Conservation (phyloP, 2,113 vertebrate species). For the Motacilla alba region DNA sequence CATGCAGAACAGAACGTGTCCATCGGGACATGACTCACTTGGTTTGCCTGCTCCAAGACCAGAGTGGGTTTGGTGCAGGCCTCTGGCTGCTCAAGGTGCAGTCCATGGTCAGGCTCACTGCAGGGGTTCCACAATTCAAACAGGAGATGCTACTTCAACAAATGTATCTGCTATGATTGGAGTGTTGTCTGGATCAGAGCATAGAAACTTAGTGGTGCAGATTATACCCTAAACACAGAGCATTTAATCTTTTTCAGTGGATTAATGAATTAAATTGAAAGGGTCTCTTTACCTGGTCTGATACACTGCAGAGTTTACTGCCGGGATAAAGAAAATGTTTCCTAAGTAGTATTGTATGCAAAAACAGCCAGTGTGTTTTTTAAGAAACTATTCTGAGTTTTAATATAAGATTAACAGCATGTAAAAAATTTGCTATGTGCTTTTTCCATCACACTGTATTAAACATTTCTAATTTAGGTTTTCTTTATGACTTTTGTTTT, state of each 20-base stretch:
- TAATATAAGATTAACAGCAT: not conserved
- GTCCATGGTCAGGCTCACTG: not conserved
- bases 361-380: not conserved
- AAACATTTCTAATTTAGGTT: not conserved
- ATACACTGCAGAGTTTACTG: not conserved
- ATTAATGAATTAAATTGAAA: not conserved
- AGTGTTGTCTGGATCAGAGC: not conserved
- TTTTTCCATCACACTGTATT: not conserved
- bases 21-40: not conserved
- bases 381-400: not conserved
- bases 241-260: not conserved
- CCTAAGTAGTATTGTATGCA: not conserved
- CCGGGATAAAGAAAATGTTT: not conserved
- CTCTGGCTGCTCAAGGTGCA: not conserved
- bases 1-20: not conserved
- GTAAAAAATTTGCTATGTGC: not conserved
- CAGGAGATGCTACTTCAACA: not conserved
- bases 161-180: conserved; percentile 8
- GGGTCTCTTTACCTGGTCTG: not conserved
- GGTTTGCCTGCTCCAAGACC: not conserved
- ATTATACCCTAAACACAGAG: not conserved
- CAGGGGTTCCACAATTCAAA: not conserved
- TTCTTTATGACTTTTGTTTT: not conserved
- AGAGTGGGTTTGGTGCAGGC: not conserved
- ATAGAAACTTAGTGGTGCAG: not conserved